A percentile compares a stretch with the other conserved stretches of the same genome.
phyloP scores from a whole-genome alignment of 1,140 invertebrate genomes.

The Yoshiicerus persimilis region DNA sequence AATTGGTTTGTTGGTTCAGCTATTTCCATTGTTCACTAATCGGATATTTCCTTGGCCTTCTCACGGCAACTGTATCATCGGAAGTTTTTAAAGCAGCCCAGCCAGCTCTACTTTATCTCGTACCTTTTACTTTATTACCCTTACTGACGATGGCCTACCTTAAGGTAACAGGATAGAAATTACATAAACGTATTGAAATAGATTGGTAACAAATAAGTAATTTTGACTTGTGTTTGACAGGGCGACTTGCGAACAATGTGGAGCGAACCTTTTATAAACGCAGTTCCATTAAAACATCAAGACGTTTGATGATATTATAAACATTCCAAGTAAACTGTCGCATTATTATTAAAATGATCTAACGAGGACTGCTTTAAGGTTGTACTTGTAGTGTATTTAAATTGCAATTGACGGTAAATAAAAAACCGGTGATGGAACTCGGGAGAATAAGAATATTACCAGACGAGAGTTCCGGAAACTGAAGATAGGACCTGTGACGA shows the following conservation, averaged over 20 bases:
- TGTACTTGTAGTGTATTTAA: background rate
- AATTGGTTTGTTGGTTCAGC: constrained; percentile 41
- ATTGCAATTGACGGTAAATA: background rate
- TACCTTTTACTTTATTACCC: constrained; percentile 94
- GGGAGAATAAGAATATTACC: background rate
- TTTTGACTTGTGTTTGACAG: constrained; percentile 56
- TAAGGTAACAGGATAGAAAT: constrained; percentile 67
- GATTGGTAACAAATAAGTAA: background rate
- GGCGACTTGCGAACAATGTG: constrained; percentile 95
- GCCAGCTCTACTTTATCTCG: constrained; percentile 92
- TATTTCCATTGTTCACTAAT: constrained; percentile 98
- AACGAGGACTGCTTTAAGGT: background rate
- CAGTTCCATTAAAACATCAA: constrained; percentile 71
- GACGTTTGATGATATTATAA: constrained; percentile 65
- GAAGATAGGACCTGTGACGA: background rate
- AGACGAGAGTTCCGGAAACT: background rate
- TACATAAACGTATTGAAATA: constrained; percentile 6
- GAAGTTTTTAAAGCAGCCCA: constrained; percentile 98
- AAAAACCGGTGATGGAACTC: background rate
- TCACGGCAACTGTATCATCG: constrained; percentile 94
- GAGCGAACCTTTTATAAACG: constrained; percentile 92
- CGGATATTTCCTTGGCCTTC: constrained; percentile 93
- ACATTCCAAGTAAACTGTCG: constrained; percentile 35
- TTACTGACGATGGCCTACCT: constrained; percentile 95
- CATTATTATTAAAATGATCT: background rate